Percentiles rank a stretch among this genome's conserved stretches.
phyloP scores from a whole-genome alignment of 2,888 invertebrate species.

The Conomelus anceps region DNA sequence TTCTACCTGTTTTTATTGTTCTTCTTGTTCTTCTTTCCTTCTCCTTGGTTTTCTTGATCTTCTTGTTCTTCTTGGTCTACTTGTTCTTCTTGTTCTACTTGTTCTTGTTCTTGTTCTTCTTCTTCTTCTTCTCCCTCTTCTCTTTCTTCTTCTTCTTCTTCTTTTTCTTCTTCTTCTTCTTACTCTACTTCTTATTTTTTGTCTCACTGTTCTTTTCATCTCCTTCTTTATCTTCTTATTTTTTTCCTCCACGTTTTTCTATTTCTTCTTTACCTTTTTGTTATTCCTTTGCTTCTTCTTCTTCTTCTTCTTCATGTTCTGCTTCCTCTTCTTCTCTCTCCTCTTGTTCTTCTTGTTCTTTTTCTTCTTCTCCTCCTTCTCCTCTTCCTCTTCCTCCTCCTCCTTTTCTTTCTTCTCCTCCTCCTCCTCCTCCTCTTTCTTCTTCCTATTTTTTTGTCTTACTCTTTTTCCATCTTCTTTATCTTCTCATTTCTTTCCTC shows the following conservation, averaged over 20 bases:
- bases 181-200: not conserved
- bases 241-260: not conserved
- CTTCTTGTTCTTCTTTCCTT: no score
- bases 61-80: no score
- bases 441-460: not conserved
- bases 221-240: not conserved
- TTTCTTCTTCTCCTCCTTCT: not conserved
- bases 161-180: not conserved
- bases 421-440: no score
- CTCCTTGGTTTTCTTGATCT: no score
- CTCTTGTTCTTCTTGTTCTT: not conserved
- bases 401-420: not conserved
- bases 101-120: not conserved
- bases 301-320: not conserved
- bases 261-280: not conserved
- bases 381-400: not conserved
- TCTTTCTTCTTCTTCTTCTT: not conserved
- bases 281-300: not conserved
- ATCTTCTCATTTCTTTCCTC: no score
- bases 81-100: not conserved
- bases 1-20: no score
- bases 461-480: no score
- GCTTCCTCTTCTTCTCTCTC: not conserved
- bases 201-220: not conserved
- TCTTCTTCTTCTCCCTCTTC: not conserved